phyloP scores from a whole-genome alignment of 2,888 invertebrate genomes.

The Acanthacorydalis orientalis region DNA sequence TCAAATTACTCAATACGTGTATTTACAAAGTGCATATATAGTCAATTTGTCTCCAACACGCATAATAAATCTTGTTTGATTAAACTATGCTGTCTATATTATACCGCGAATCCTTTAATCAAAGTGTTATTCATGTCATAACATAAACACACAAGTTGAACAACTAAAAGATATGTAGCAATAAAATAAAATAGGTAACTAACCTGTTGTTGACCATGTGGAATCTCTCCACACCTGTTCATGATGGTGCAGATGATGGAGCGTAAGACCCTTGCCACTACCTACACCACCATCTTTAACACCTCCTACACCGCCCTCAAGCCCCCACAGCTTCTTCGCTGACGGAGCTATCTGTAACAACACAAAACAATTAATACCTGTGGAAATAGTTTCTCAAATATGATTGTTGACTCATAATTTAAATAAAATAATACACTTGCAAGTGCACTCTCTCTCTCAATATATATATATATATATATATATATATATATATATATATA shows the following conservation, averaged over 20 bases:
- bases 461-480: no score
- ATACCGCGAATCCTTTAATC: no score
- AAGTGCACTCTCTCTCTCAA: no score
- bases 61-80: no score
- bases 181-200: slow-evolving; percentile 14
- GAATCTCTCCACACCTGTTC: slow-evolving; percentile 81
- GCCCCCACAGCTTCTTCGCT: slow-evolving; percentile 81
- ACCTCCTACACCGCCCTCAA: slow-evolving; percentile 53
- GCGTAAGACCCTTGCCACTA: slow-evolving; percentile 47
- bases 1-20: no score
- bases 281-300: slow-evolving; percentile 47
- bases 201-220: slow-evolving; percentile 85
- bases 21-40: no score
- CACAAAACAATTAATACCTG: slow-evolving; percentile 10
- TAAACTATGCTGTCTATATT: no score
- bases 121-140: no score
- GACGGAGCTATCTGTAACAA: slow-evolving; percentile 74
- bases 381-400: not conserved
- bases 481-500: no score
- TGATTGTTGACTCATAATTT: not conserved
- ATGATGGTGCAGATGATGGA: slow-evolving; percentile 52
- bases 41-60: no score
- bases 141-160: no score
- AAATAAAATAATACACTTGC: not conserved
- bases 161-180: no score